Percentiles rank a stretch among this genome's conserved stretches.
Evolutionary conservation across 2,888 invertebrate genomes (phyloP).

Genomic region (Yponomeuta evonymella): DNA sequence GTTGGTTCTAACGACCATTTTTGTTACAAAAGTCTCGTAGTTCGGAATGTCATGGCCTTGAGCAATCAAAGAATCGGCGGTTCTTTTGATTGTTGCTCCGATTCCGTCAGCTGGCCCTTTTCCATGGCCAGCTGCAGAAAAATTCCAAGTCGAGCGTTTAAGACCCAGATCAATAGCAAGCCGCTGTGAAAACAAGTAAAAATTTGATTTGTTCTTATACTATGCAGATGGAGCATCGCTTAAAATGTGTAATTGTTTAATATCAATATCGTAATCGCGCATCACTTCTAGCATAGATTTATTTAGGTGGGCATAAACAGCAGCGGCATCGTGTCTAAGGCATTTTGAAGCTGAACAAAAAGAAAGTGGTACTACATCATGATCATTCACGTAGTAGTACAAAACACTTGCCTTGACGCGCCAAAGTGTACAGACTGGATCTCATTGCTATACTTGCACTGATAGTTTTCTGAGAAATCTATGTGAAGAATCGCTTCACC

Average conservation of each 20-base stretch:
- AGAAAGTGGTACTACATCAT: slow-evolving; percentile 21
- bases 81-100: slow-evolving; percentile 33
- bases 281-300: no score
- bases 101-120: slow-evolving; percentile 36
- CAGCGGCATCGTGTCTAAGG: slow-evolving; percentile 23
- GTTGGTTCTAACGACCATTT: not conserved
- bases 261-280: no score
- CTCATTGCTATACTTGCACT: slow-evolving; percentile 20
- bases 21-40: not conserved
- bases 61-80: slow-evolving; percentile 27
- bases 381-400: slow-evolving; percentile 16
- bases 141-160: slow-evolving; percentile 13
- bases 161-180: slow-evolving; percentile 18
- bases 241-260: slow-evolving; percentile 19
- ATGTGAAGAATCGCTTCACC: slow-evolving; percentile 18
- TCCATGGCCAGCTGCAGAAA: slow-evolving; percentile 31
- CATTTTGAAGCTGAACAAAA: slow-evolving; percentile 23
- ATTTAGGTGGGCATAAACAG: slow-evolving; percentile 21
- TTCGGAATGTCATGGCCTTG: slow-evolving; percentile 21
- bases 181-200: slow-evolving; percentile 15
- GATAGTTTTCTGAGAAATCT: slow-evolving; percentile 22
- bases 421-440: slow-evolving; percentile 25
- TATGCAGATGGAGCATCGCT: slow-evolving; percentile 23
- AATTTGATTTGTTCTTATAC: slow-evolving; percentile 24
- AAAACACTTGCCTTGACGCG: slow-evolving; percentile 19